Evolutionary conservation across 2,888 invertebrate genomes (phyloP).

Genomic region (Axea sp.): DNA sequence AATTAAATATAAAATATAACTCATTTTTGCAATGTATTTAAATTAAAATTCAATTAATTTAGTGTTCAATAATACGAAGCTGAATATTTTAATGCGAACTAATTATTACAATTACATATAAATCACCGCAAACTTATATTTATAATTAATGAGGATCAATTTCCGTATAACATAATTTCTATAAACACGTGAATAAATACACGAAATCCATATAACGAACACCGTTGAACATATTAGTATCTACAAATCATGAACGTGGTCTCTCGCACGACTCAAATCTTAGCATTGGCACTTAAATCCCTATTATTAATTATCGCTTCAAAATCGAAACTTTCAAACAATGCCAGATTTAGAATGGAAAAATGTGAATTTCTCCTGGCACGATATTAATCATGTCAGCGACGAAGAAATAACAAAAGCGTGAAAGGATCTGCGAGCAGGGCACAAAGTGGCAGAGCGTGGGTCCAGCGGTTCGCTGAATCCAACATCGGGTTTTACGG

Average conservation of each 20-base stretch:
- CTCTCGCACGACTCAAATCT: conserved; percentile 14
- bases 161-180: too few relatives aligned
- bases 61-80: too few relatives aligned
- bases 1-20: too few relatives aligned
- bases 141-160: too few relatives aligned
- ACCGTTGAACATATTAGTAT: conserved; percentile 19
- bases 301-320: conserved; percentile 48
- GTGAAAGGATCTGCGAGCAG: conserved; percentile 52
- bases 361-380: conserved; percentile 29
- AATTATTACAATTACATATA: too few relatives aligned
- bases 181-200: too few relatives aligned
- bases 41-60: too few relatives aligned
- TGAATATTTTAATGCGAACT: too few relatives aligned
- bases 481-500: conserved; percentile 64
- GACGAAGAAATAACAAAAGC: conserved; percentile 54
- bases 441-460: conserved; percentile 64
- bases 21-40: too few relatives aligned
- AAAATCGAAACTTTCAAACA: conserved; percentile 44
- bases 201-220: neutral
- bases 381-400: conserved; percentile 66
- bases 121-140: too few relatives aligned
- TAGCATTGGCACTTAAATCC: conserved; percentile 25
- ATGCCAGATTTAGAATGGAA: conserved; percentile 38
- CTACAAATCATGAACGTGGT: conserved; percentile 6
- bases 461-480: conserved; percentile 63